Percentiles rank a stretch among this genome's conserved stretches.
Evolutionary conservation across 2,888 invertebrate genomes (phyloP).

Genomic region (Metopia argyrocephala): DNA sequence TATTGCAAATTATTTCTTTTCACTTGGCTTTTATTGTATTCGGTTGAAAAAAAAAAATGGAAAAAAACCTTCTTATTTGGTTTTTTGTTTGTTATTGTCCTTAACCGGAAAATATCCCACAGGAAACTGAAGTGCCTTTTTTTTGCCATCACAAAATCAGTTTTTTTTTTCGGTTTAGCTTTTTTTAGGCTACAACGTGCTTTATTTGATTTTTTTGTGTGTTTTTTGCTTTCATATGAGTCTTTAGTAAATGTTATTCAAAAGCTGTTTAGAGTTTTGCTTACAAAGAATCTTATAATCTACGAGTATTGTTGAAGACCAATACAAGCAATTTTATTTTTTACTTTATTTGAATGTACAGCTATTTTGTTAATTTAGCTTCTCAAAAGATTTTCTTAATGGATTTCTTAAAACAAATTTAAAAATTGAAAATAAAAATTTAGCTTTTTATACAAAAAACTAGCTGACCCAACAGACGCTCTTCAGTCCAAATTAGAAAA

Average conservation of each 20-base stretch:
- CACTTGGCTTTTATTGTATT: constrained; percentile 46
- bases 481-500: too few species aligned
- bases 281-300: too few species aligned
- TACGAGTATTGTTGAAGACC: too few species aligned
- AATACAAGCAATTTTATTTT: too few species aligned
- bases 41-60: constrained; percentile 7
- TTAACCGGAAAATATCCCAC: constrained; percentile 76
- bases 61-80: constrained; percentile 17
- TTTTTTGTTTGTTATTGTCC: constrained; percentile 50
- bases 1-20: constrained; percentile 67
- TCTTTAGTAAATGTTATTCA: constrained; percentile 53
- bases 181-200: constrained; percentile 58
- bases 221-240: constrained; percentile 17
- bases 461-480: too few species aligned
- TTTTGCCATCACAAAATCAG: constrained; percentile 47
- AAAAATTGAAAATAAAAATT: too few species aligned
- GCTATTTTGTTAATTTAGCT: too few species aligned
- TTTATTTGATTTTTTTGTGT: constrained; percentile 14
- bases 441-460: too few species aligned
- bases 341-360: too few species aligned
- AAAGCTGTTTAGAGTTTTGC: constrained; percentile 38
- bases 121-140: constrained; percentile 71
- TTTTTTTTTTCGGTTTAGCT: constrained; percentile 33
- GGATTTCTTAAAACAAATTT: too few species aligned
- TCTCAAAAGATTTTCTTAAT: too few species aligned